Base-by-base conservation (phyloP, 1,140 invertebrate genomes). In the Littorina saxatilis region DNA sequence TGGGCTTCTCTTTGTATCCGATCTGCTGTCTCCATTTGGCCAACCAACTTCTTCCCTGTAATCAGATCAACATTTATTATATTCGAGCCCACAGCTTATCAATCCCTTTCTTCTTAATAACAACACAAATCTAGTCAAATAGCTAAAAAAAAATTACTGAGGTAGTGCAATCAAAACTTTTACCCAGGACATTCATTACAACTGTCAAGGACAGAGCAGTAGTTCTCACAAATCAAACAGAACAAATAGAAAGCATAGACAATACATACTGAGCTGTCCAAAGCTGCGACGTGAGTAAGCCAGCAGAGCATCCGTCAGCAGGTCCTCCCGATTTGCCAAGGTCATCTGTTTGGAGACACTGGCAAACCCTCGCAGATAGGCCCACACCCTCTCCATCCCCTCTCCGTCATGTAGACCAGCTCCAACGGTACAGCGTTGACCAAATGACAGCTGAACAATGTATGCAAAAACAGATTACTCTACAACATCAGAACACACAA, bases 311-410 rank as follows among this genome's bases (percentile, higher is more conserved):
- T 20, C 17, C 27, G 74, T 35, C 40, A 83, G 63, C 29, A 80
- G 55, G 72, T 84, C 76, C n/a, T 75, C 43, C 47, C 84, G 39
- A 58, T 83, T 83, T 35, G 47, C 35, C 7, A 74, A 5, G 4
- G 77, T 73, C 84, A 85, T 84, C 76, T 84, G 77, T 73, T 84
- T 84, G 20, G 83, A 82, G n/a, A 80, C 80, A 27, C 29, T 68
- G 17, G 47, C 37, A 37, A 84, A 83, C 27, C 35, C 47, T 32
- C 83, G 66, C n/a, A 83, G 79, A 43, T 76, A 84, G 35, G 77
- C 75, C 83, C 83, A 84, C 70, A 84, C 40, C 29, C 81, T 47
- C 50, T 83, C 81, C 9, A 75, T 66, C 17, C 74, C 81, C 61
- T 84, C 83, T 43, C 83, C 83, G 72, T 84, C 83, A 27, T 58